Evolutionary conservation across 2,888 invertebrate genomes (phyloP), one percentile per base, ranked within the genome.

Genomic region (Tachina grossa): DNA sequence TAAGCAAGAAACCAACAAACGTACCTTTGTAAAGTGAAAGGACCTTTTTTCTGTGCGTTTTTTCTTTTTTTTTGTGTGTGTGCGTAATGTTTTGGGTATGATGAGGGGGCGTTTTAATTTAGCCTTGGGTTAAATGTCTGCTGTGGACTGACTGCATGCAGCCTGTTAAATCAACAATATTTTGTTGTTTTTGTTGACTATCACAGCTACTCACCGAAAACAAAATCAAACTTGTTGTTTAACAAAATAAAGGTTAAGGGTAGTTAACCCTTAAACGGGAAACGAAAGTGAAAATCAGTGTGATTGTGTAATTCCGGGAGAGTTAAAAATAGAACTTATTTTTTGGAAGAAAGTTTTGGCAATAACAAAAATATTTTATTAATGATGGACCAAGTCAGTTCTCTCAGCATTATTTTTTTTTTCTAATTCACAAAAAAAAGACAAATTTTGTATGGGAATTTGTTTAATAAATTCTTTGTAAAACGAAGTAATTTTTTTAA

Each of bases 81-180:
- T 31, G 31, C 4, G 31, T 31, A 31, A 31, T 31, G 6, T 31
- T 31, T 43, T 13, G 9, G 14, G 22, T 19, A 49, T 39, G 63
- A 47, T 31, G 66, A n/a, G 51, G 31, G 19, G 16, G 63, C 41
- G 22, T 71, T 74, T 74, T 66, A 74, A 59, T 31, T 16, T 22
- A 19, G 61, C 84, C 75, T 63, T 16, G n/a, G 82, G 82, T 61
- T 55, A 76, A 85, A 83, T 79, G 82, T 85, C 79, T 85, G 79
- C 69, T 76, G 11, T 71, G 75, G 79, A 85, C 85, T 65, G 79
- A 85, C 85, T 65, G 41, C 13, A 45, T 65, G 41, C 13, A 45
- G 68, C 49, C 41, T 53, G 39, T 45, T 49, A 49, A 68, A 77
- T 51, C 39, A 57, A 80, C 49, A 66, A 49, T 47, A 57, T 51